Base-by-base conservation (phyloP, 1,140 invertebrate genomes). In the Magallana gigas region DNA sequence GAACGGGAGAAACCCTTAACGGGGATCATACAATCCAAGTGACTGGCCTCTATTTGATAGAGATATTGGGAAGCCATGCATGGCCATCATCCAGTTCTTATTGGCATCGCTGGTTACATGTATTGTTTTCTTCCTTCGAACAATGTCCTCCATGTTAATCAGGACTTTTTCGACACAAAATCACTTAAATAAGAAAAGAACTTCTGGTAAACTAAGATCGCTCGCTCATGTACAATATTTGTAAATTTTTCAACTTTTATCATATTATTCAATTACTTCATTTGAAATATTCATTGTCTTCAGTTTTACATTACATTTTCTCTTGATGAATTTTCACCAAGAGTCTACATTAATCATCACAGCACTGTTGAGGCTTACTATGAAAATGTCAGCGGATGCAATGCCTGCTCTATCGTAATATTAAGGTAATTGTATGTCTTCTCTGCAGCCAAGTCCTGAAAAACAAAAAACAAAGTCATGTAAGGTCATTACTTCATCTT, bases 371-470 rank as follows among this genome's bases (percentile, higher is more conserved):
- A n/a, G n/a, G n/a, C n/a, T n/a, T n/a, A n/a, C n/a, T n/a, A n/a
- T n/a, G n/a, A n/a, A n/a, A n/a, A n/a, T n/a, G n/a, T n/a, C n/a
- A n/a, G n/a, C n/a, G 99, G 98, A 93, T 98, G 97, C 92, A 99
- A 97, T 16, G 99, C 99, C 94, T 99, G 97, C 93, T 97, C 97
- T 76, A 99, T 95, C 0, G 98, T 97, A 82, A 99, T 97, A 95
- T 99, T 98, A 93, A 99, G 95, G 95, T 99, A 98, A 95, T 99
- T 99, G 95, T 99, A 99, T n/a, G 98, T 99, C 95, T 99, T 99
- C 95, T 99, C 99, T 85, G 99, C 98, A 36, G 99, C 99, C 94
- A 99, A 96, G 96, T 99, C 99, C 98, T 99, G 93, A 14, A 96
- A 96, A 82, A 59, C 84, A 84, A 84, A 64, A 14, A 57, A 64